A percentile compares a stretch with the other conserved stretches of the same genome.
Conservation (phyloP, 2,888 invertebrate genomes). For the Stenurella melanura region DNA sequence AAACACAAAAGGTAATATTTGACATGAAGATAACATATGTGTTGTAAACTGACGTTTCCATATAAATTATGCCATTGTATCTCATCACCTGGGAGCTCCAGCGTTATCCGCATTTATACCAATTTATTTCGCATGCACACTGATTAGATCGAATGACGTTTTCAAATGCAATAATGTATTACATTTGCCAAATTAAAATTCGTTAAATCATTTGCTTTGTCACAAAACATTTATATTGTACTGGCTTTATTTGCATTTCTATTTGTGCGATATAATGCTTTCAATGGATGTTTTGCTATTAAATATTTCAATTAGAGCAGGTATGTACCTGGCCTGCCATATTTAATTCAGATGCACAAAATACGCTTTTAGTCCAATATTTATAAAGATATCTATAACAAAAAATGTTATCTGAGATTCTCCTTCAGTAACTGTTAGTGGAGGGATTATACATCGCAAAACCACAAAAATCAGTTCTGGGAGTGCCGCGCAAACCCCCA, state of each 20-base stretch:
- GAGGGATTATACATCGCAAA: no score
- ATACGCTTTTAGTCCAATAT: no score
- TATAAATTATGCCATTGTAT: constrained; percentile 63
- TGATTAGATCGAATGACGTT: constrained; percentile 53
- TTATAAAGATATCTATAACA: no score
- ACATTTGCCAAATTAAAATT: constrained; percentile 56
- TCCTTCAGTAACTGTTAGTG: no score
- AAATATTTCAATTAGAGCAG: neutral
- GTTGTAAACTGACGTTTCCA: constrained; percentile 61
- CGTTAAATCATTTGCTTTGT: constrained; percentile 52
- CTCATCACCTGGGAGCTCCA: constrained; percentile 61
- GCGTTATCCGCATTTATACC: constrained; percentile 49
- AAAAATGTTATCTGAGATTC: no score
- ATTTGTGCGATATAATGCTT: neutral
- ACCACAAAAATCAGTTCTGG: no score
- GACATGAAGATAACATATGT: constrained; percentile 64
- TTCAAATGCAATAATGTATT: constrained; percentile 53
- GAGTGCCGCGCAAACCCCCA: no score
- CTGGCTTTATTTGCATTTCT: constrained; percentile 3
- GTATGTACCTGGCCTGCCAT: no score
- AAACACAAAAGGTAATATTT: constrained; percentile 66
- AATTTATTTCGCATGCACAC: constrained; percentile 51
- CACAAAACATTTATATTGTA: constrained; percentile 42
- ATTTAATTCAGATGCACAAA: no score
- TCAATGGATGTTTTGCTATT: neutral